These are phyloP conservation scores for Acomys russatus DNA, from an alignment of 2,797 vertebrate genomes.

Conservation along the genomic window DNA sequence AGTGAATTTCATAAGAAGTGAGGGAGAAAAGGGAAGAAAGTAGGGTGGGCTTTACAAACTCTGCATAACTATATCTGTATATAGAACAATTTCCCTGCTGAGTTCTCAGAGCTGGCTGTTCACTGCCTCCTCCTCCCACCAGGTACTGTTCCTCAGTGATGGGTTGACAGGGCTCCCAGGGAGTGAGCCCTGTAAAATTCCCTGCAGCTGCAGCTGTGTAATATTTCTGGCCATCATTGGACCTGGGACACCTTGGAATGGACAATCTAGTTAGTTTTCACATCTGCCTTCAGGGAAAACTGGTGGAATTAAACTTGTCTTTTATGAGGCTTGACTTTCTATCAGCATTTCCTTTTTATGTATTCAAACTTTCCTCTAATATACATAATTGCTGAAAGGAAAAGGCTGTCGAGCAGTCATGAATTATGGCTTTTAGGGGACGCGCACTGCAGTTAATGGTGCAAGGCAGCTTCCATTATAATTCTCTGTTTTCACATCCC, in stretches of 20 bases:
- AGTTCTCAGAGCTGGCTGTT: not conserved
- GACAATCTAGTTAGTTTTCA: not conserved
- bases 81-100: not conserved
- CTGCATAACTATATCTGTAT: not conserved
- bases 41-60: not conserved
- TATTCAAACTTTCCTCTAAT: conserved; percentile 83
- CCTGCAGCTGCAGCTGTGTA: not conserved
- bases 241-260: not conserved
- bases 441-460: conserved; percentile 82
- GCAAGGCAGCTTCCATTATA: conserved; percentile 80
- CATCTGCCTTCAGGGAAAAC: conserved; percentile 53
- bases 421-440: conserved; percentile 81
- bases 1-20: not conserved
- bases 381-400: conserved; percentile 80
- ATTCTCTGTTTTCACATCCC: conserved; percentile 75
- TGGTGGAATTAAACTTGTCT: conserved; percentile 54
- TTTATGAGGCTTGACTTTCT: conserved; percentile 76
- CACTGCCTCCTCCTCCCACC: not conserved
- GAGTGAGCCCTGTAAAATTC: not conserved
- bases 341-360: conserved; percentile 75
- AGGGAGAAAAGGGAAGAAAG: not conserved
- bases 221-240: not conserved
- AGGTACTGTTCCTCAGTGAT: not conserved
- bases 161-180: not conserved
- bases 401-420: conserved; percentile 73